Conservation (phyloP, 2,113 vertebrate genomes). For the human region GRCh38 chr21:25962001-25962500, state of each 20-base stretch:
- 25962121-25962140: neutral
- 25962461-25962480: neutral
- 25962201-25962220: neutral
- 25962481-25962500: neutral
- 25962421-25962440: conserved; percentile 13
- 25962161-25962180: neutral
- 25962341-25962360: neutral
- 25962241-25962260: conserved; percentile 18
- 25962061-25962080: neutral
- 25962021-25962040: conserved; percentile 25
- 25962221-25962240: neutral
- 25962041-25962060: conserved; percentile 30
- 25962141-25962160: neutral
- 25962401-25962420: neutral
- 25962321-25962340: neutral
- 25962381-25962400: neutral
- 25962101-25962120: neutral
- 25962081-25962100: conserved; percentile 12
- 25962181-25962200: neutral
- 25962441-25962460: neutral
- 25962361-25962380: neutral
- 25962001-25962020: neutral
- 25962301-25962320: neutral
- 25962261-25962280: neutral
- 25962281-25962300: neutral